Evolutionary conservation across 2,888 invertebrate species (phyloP).

Genomic region (Lasioglossum villosulum): DNA sequence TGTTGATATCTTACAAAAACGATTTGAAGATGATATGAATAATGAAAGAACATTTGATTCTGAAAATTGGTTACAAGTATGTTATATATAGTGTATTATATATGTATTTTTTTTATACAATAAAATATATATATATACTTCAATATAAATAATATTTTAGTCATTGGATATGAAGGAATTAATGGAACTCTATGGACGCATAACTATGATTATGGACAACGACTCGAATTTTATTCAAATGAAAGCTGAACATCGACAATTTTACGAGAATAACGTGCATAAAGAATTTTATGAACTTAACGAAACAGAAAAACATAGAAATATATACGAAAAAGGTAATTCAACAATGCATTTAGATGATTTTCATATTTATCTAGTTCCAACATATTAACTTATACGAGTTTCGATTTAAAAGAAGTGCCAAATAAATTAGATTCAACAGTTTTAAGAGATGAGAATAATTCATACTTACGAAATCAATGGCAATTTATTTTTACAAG

Average conservation of each 20-base stretch:
- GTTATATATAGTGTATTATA: not conserved
- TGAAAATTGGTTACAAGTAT: constrained; percentile 71
- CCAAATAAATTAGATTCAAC: constrained; percentile 21
- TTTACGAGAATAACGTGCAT: constrained; percentile 17
- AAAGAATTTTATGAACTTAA: constrained; percentile 27
- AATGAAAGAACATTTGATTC: constrained; percentile 66
- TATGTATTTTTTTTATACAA: not conserved
- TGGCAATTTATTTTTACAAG: constrained; percentile 34
- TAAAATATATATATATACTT: too few species aligned
- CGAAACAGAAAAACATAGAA: constrained; percentile 13
- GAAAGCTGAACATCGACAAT: constrained; percentile 27
- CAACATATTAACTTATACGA: not conserved
- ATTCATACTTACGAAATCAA: constrained; percentile 27
- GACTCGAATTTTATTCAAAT: constrained; percentile 22
- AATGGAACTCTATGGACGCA: constrained; percentile 67
- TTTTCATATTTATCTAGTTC: not conserved
- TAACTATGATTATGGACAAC: constrained; percentile 54
- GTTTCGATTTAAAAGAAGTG: constrained; percentile 12
- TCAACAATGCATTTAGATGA: not conserved
- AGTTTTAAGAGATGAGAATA: constrained; percentile 27
- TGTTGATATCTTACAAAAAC: constrained; percentile 70
- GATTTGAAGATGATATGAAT: constrained; percentile 70
- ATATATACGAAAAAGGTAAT: constrained; percentile 35
- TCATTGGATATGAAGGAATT: constrained; percentile 70
- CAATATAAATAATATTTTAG: constrained; percentile 46